These are phyloP conservation scores for Watsonalla cultraria DNA, from an alignment of 2,888 invertebrate genomes.

Conservation along the genomic window DNA sequence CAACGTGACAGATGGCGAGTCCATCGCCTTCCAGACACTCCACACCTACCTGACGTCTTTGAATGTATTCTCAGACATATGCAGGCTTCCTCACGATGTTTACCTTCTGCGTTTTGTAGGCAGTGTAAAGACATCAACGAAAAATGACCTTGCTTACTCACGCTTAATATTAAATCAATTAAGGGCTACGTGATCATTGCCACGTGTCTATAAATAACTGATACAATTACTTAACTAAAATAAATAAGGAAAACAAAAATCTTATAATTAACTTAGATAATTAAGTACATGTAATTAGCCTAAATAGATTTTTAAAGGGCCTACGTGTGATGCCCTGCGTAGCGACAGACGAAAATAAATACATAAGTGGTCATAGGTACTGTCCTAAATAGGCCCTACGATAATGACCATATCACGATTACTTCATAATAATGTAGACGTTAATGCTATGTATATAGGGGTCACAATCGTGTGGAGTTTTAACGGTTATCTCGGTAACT, in stretches of 20 bases:
- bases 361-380: constrained; percentile 14
- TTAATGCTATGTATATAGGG: constrained; percentile 6
- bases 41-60: too few species aligned
- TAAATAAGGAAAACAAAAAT: constrained; percentile 30
- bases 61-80: too few species aligned
- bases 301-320: constrained; percentile 37
- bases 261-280: constrained; percentile 6
- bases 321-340: constrained; percentile 48
- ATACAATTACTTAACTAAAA: constrained; percentile 9
- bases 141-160: neutral
- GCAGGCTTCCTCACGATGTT: too few species aligned
- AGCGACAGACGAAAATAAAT: constrained; percentile 4
- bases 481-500: neutral
- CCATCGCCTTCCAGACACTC: too few species aligned
- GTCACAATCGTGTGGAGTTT: constrained; percentile 7
- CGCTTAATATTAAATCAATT: neutral
- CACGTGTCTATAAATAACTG: constrained; percentile 9
- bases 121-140: too few species aligned
- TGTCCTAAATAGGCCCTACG: constrained; percentile 23
- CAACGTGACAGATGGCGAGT: too few species aligned
- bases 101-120: too few species aligned
- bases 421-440: neutral
- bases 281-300: constrained; percentile 44
- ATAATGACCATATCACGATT: constrained; percentile 16
- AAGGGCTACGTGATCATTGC: constrained; percentile 16